A percentile compares a stretch with the other conserved stretches of the same genome.
Conservation (phyloP, 1,140 invertebrate species). For the Drosophila orosa region DNA sequence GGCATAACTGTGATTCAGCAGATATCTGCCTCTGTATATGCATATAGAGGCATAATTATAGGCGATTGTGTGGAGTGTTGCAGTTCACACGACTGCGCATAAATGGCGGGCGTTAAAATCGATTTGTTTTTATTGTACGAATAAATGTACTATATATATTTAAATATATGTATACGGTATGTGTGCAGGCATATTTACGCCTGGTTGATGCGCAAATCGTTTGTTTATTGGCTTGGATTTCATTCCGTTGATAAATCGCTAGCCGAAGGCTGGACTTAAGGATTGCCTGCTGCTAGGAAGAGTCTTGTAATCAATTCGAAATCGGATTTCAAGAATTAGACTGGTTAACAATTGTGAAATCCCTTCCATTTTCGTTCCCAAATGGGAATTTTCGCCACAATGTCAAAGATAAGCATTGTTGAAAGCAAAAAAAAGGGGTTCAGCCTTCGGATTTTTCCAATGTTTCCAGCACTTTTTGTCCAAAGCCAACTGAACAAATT, state of each 20-base stretch:
- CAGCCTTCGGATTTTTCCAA: slow-evolving; percentile 27
- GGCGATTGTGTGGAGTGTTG: slow-evolving; percentile 61
- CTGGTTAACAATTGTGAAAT: slow-evolving; percentile 13
- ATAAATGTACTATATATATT: slow-evolving; percentile 14
- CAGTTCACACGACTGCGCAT: slow-evolving; percentile 60
- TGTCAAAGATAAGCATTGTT: slow-evolving; percentile 18
- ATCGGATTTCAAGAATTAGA: slow-evolving; percentile 32
- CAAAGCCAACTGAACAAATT: slow-evolving; percentile 75
- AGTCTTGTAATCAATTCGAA: slow-evolving; percentile 24
- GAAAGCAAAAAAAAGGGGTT: slow-evolving; percentile 31
- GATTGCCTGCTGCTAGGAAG: slow-evolving; percentile 14
- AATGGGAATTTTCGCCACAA: slow-evolving; percentile 29
- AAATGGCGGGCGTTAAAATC: slow-evolving; percentile 54
- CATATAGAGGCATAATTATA: slow-evolving; percentile 43
- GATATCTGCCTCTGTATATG: slow-evolving; percentile 9
- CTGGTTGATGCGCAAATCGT: slow-evolving; percentile 25
- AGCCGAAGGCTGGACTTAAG: slow-evolving; percentile 21
- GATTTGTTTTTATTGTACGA: slow-evolving; percentile 45
- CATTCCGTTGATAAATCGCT: slow-evolving; percentile 5
- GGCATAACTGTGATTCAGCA: slow-evolving; percentile 29
- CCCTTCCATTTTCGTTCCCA: slow-evolving; percentile 11
- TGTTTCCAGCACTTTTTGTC: slow-evolving; percentile 19
- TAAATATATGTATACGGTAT: not conserved
- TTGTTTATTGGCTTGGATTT: slow-evolving; percentile 49
- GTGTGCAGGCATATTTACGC: not conserved